Conservation (phyloP, 2,797 vertebrate genomes). For the Allobates femoralis region DNA sequence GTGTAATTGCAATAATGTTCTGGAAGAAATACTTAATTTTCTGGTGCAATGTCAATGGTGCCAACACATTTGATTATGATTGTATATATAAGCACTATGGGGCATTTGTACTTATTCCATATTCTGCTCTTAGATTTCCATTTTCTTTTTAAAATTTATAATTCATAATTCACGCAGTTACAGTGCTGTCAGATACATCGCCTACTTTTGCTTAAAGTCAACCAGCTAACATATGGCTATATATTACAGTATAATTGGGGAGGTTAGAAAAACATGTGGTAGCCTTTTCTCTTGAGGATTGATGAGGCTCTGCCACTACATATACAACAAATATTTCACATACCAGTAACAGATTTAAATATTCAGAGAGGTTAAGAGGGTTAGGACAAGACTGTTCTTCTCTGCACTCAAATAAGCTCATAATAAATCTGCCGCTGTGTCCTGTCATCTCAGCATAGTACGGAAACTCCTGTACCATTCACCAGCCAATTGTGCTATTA, state of each 20-base stretch:
- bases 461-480: conserved; percentile 14
- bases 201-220: conserved; percentile 26
- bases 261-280: conserved; percentile 41
- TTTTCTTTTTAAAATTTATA: background rate
- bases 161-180: conserved; percentile 5
- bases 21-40: no score
- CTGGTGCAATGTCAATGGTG: no score
- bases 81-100: background rate
- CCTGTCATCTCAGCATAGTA: conserved; percentile 28
- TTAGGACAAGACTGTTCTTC: conserved; percentile 28
- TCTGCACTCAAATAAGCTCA: conserved; percentile 48
- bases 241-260: conserved; percentile 34
- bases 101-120: background rate
- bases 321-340: conserved; percentile 52
- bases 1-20: no score
- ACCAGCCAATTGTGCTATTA: conserved; percentile 41
- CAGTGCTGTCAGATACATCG: background rate
- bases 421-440: conserved; percentile 49
- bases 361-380: conserved; percentile 51
- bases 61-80: no score
- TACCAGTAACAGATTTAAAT: conserved; percentile 52
- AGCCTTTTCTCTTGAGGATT: conserved; percentile 34
- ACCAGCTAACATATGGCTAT: conserved; percentile 24
- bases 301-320: background rate
- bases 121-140: background rate